These are phyloP conservation scores for Machimus atricapillus DNA, from an alignment of 2,888 invertebrate species.

Conservation along the genomic window DNA sequence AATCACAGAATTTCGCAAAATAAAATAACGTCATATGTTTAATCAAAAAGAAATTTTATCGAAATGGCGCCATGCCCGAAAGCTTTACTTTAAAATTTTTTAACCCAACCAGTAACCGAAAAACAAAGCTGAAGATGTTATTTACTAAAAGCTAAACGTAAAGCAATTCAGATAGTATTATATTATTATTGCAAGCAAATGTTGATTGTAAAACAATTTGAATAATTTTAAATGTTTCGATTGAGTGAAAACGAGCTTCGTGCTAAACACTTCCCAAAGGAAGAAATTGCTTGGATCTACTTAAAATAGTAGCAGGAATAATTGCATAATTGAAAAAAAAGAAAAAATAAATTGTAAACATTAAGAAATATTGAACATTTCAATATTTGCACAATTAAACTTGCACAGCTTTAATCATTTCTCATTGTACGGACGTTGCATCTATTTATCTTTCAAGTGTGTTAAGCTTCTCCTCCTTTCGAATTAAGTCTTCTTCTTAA, in stretches of 20 bases:
- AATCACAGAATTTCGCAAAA: background rate
- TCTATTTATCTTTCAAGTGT: slow-evolving; percentile 7
- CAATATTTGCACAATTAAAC: slow-evolving; percentile 35
- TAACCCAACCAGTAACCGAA: background rate
- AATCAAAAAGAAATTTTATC: background rate
- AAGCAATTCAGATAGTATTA: slow-evolving; percentile 24
- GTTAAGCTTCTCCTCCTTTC: background rate
- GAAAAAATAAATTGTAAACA: background rate
- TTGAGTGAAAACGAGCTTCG: background rate
- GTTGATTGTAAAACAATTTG: background rate
- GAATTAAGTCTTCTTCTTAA: background rate
- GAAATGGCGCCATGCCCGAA: background rate
- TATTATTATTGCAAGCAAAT: background rate
- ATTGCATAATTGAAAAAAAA: background rate
- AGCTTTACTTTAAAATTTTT: background rate
- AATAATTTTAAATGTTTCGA: slow-evolving; percentile 6
- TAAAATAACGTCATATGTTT: background rate
- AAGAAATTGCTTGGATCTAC: background rate
- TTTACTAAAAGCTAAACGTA: background rate
- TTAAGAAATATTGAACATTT: background rate
- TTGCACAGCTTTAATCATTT: slow-evolving; percentile 31
- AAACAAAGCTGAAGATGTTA: background rate
- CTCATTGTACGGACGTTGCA: slow-evolving; percentile 17
- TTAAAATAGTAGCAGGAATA: background rate
- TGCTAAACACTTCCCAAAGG: background rate